Evolutionary conservation across 2,113 vertebrate genomes (phyloP), one percentile per base, ranked within the genome.

Genomic region (Pimephales promelas): DNA sequence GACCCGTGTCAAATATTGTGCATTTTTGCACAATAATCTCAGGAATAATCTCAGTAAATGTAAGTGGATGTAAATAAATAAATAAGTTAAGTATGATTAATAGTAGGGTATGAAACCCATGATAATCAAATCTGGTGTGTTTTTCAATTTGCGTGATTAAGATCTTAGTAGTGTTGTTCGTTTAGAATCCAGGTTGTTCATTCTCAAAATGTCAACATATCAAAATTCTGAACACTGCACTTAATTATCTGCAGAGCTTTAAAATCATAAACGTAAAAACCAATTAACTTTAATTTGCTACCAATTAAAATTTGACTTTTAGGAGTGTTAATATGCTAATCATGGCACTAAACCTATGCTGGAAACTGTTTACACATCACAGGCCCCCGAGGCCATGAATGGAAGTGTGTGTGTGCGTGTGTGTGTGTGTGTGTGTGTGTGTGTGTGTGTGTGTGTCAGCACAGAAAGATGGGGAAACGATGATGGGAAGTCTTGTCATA

Each of bases 131-230:
- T 91, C 85, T 87, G 88, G 90, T 79, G 61, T 93, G 91, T 91
- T 90, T 90, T 91, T 71, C 89, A 93, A 92, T 93, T 93, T 92
- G 90, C 92, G 92, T 93, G 93, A 94, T 93, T 93, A 92, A 92
- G 89, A 91, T 89, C 90, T 90, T 90, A 89, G 92, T 92, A 91
- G 87, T 91, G 90, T 90, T 89, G 91, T 89, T 86, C 83, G 82
- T 87, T 84, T 89, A 86, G 26, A 76, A 90, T 91, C 89, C 91
- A 93, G 88, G 90, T 92, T 91, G 91, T 91, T 92, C 90, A 88
- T 91, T 93, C 89, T 90, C 87, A 91, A 93, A 94, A 94, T 94
- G 93, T 94, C 93, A 94, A 91, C 92, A 91, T 91, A 93, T 94
- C 92, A 91, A 86, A 91, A 92, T 92, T 93, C 92, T 90, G 91